phyloP scores from a whole-genome alignment of 2,888 invertebrate genomes.

The Aleiodes alternator region DNA sequence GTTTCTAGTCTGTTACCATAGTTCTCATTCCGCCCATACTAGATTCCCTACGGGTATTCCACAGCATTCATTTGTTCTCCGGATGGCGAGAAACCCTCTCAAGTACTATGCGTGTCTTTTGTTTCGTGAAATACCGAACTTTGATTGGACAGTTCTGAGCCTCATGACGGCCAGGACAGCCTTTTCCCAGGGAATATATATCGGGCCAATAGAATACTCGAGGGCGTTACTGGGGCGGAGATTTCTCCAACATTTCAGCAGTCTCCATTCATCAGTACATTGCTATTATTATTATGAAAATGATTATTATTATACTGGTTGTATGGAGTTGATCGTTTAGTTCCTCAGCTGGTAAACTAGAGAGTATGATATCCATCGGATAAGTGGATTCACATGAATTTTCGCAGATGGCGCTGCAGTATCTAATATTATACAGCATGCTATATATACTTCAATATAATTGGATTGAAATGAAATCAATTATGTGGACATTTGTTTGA shows the following conservation, averaged over 20 bases:
- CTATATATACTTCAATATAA: too few species aligned
- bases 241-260: slow-evolving; percentile 56
- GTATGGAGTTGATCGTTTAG: slow-evolving; percentile 54
- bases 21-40: slow-evolving; percentile 34
- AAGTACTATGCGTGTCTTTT: slow-evolving; percentile 60
- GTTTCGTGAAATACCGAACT: slow-evolving; percentile 63
- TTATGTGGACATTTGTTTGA: too few species aligned
- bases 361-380: slow-evolving; percentile 14
- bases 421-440: too few species aligned
- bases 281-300: slow-evolving; percentile 47
- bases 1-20: slow-evolving; percentile 50
- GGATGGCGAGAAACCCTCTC: slow-evolving; percentile 45
- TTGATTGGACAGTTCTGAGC: slow-evolving; percentile 72
- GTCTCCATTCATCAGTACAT: slow-evolving; percentile 42
- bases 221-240: slow-evolving; percentile 73
- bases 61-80: slow-evolving; percentile 51
- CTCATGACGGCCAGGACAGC: slow-evolving; percentile 72
- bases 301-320: slow-evolving; percentile 60
- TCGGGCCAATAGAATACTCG: slow-evolving; percentile 74
- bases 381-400: too few species aligned
- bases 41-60: slow-evolving; percentile 39
- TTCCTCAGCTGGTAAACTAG: slow-evolving; percentile 36
- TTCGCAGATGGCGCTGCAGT: too few species aligned
- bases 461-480: too few species aligned
- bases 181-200: slow-evolving; percentile 68